Evolutionary conservation across 92 coral and sea anemone species (phyloP), one percentile per base, ranked within the genome.

Genomic region (Micromussa lordhowensis): DNA sequence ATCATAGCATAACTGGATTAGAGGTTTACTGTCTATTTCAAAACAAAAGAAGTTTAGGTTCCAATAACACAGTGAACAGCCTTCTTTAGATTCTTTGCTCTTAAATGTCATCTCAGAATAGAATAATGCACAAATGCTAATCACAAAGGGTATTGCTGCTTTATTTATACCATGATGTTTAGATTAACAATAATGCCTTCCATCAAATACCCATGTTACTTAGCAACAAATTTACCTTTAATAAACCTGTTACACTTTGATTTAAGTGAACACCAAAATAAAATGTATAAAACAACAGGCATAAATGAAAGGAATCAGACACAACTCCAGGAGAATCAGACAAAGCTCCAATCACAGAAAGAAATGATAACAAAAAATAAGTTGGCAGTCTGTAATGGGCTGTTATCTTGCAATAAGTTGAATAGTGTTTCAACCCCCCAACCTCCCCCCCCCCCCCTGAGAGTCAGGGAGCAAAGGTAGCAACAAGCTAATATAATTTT

Each of bases 61-160:
- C 17, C 64, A 16, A 13, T n/a, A 18, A 77, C 31, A 30, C 34
- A 57, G 6, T 77, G 26, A 77, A 35, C 59, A n/a, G 28, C 34
- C 19, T 80, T 80, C 29, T 80, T 32, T 21, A 35, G 40, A 80
- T 80, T 80, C 84, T 32, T 61, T 34, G 16, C 16, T 34, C 49
- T 58, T 11, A 61, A 58, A 80, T 59, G 72, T 61, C 84, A 61
- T 2, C 14, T 4, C 18, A 21, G 66, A 80, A 24, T n/a, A 58
- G 51, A 31, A 10, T 3, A 21, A 31, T n/a, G 1, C 30, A 21
- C 2, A 51, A 21, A 21, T 24, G 17, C 30, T 57, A 22, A 19
- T 30, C 28, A 68, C 64, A 68, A 49, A 69, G 31, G 38, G 22
- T 32, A 44, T 30, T 69, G 61, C 21, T 49, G 0, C 17, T 48